Evolutionary conservation across 2,888 invertebrate species (phyloP).

Genomic region (Pterostichus madidus): DNA sequence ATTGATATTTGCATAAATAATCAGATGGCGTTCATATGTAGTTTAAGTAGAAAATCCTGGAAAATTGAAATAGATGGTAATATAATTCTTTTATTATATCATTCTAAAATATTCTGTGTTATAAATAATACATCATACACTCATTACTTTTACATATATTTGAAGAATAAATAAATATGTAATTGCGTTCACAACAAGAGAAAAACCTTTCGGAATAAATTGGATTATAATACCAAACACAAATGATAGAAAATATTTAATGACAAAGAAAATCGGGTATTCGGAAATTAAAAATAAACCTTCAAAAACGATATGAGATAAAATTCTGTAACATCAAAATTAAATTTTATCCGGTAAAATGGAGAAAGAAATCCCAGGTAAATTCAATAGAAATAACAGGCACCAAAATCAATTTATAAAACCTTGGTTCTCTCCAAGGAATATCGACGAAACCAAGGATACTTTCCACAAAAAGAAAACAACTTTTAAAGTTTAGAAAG

Average conservation of each 20-base stretch:
- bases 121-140: not conserved
- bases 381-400: conserved; percentile 41
- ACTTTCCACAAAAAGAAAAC: not conserved
- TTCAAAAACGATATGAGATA: not conserved
- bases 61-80: not conserved
- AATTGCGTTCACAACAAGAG: too few species aligned
- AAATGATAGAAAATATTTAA: not conserved
- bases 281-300: not conserved
- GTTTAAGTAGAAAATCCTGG: conserved; percentile 1
- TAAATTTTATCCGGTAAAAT: conserved; percentile 23
- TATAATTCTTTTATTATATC: not conserved
- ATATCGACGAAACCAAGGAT: not conserved
- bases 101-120: not conserved
- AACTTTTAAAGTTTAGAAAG: not conserved
- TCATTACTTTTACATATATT: too few species aligned
- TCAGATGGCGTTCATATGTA: not conserved
- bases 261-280: not conserved
- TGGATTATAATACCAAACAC: not conserved
- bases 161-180: too few species aligned
- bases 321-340: conserved; percentile 34
- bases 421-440: conserved; percentile 17
- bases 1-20: conserved; percentile 33
- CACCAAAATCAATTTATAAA: conserved; percentile 30
- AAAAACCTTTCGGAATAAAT: too few species aligned
- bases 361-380: conserved; percentile 24